phyloP scores from a whole-genome alignment of 2,888 invertebrate species.

The Eilema sororculum region DNA sequence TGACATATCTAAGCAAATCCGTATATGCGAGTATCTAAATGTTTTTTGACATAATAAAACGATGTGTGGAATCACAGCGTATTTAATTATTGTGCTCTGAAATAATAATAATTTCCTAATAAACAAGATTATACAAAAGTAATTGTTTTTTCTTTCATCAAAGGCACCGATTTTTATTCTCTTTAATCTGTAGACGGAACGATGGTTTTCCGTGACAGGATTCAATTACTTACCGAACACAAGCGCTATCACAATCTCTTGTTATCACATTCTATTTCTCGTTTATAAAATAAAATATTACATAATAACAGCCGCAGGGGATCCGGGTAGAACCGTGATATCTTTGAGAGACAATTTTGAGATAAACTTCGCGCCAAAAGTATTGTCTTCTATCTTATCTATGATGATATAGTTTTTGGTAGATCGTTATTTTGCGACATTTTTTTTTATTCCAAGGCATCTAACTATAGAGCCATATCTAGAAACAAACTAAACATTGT shows the following conservation, averaged over 20 bases:
- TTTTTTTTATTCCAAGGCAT: no score
- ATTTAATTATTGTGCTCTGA: no score
- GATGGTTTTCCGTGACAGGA: neutral
- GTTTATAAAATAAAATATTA: neutral
- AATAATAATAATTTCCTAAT: no score
- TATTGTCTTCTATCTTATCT: neutral
- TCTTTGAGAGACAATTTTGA: neutral
- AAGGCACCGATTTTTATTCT: neutral
- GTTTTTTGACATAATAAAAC: no score
- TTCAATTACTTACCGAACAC: constrained; percentile 1
- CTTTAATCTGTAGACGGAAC: neutral
- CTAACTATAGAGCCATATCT: no score
- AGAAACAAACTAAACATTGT: no score
- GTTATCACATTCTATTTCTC: neutral
- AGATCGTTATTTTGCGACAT: no score
- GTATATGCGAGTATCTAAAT: no score
- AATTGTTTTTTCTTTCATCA: neutral
- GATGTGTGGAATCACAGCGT: no score
- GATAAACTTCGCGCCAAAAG: neutral
- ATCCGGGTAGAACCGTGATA: neutral
- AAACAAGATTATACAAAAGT: no score
- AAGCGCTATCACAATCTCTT: neutral
- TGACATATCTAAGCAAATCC: no score
- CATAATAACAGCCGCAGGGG: neutral
- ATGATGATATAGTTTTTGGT: neutral